Conservation (phyloP, 2,113 vertebrate species). For the Columba janthina region DNA sequence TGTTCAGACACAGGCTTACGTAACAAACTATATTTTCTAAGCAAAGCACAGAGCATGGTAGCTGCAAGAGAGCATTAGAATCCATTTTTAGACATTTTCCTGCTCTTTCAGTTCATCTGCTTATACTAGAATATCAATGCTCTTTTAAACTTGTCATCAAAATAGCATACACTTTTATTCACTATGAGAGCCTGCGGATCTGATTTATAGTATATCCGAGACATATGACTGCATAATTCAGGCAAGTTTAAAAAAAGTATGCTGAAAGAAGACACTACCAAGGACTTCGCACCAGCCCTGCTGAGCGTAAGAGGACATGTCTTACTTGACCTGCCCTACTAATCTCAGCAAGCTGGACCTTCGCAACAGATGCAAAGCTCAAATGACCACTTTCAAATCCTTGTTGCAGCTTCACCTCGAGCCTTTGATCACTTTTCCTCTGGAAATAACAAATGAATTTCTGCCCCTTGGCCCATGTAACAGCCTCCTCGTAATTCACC, state of each 20-base stretch:
- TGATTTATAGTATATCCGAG: constrained; percentile 5
- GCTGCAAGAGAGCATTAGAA: background rate
- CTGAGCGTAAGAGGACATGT: background rate
- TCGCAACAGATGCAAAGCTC: constrained; percentile 39
- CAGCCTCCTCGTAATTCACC: background rate
- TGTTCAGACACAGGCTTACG: background rate
- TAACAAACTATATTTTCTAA: background rate
- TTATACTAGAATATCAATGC: background rate
- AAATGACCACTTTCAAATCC: constrained; percentile 19
- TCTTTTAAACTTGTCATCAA: constrained; percentile 22
- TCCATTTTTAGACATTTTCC: background rate
- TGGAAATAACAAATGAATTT: background rate
- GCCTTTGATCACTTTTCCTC: background rate
- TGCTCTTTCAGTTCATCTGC: constrained; percentile 7
- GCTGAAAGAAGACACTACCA: background rate
- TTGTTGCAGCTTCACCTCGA: background rate
- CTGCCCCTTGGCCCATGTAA: background rate
- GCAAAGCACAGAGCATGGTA: background rate
- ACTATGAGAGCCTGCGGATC: background rate
- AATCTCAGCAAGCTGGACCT: background rate
- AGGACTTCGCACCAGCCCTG: background rate
- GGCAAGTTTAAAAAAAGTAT: constrained; percentile 13
- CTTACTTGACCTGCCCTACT: constrained; percentile 32
- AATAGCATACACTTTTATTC: background rate
- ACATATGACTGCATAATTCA: constrained; percentile 6